Conservation (phyloP, 2,113 vertebrate species). For the Smithornis capensis region DNA sequence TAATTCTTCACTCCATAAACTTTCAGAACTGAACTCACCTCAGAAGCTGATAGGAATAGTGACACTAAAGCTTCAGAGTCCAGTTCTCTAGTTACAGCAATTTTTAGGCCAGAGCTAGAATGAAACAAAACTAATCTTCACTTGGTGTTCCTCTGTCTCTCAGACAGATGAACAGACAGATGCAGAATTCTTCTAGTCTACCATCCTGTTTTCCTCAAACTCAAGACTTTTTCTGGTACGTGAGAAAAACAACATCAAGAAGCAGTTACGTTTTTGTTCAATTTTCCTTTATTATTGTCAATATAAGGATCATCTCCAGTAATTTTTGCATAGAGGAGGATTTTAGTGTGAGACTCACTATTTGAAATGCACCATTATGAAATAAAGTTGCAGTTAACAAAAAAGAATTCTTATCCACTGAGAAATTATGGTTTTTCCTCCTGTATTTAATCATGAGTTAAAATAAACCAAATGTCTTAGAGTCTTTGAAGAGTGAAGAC, state of each 20-base stretch:
- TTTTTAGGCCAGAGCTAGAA: neutral
- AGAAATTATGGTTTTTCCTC: neutral
- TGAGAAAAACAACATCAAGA: neutral
- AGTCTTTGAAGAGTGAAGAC: neutral
- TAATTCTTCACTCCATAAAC: neutral
- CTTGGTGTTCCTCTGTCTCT: neutral
- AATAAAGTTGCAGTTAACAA: neutral
- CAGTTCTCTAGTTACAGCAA: neutral
- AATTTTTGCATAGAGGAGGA: neutral
- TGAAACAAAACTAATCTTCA: neutral
- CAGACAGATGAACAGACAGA: too few species aligned
- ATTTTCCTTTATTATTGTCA: neutral
- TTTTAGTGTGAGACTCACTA: neutral
- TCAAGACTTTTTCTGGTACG: neutral
- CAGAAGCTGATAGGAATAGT: neutral
- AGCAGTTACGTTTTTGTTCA: neutral
- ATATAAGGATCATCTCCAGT: rapidly evolving
- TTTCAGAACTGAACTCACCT: neutral
- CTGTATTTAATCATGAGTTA: constrained; percentile 11
- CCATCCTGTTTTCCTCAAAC: neutral
- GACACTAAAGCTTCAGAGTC: neutral
- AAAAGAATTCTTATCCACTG: neutral
- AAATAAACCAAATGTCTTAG: constrained; percentile 6
- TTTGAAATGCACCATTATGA: neutral
- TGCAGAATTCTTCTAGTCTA: neutral